Evolutionary conservation across 2,113 vertebrate species (phyloP).

Genomic region (Perca flavescens): DNA sequence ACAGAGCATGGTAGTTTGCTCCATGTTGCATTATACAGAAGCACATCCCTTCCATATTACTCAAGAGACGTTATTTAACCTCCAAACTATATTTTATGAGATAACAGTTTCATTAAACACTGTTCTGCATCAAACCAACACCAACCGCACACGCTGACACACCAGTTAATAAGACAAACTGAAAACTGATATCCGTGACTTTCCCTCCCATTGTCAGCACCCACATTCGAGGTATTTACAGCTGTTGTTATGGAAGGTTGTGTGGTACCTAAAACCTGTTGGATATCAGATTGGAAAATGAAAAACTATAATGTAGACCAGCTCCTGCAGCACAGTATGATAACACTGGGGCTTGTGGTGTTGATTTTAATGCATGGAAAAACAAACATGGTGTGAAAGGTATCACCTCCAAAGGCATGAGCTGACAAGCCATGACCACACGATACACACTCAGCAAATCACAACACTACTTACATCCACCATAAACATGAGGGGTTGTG

Average conservation of each 20-base stretch:
- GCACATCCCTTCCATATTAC: not conserved
- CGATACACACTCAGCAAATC: not conserved
- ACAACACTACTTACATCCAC: not conserved
- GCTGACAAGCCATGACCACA: not conserved
- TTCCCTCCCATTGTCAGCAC: constrained; percentile 13
- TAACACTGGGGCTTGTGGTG: not conserved
- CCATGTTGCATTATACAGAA: not conserved
- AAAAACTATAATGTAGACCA: not conserved
- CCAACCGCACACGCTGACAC: not conserved
- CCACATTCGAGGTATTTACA: not conserved
- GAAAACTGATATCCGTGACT: not conserved
- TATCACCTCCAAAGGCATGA: not conserved
- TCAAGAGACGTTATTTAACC: not conserved
- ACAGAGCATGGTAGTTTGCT: not conserved
- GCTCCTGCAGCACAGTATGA: not conserved
- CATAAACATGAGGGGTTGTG: not conserved
- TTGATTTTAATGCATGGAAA: constrained; percentile 15
- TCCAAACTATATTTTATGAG: not conserved
- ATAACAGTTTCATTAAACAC: not conserved
- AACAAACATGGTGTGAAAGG: not conserved
- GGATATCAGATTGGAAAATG: not conserved
- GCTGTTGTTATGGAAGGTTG: constrained; percentile 6
- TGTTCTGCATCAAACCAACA: not conserved
- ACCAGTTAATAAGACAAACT: not conserved
- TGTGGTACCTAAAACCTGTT: constrained; percentile 5